A percentile compares a stretch with the other conserved stretches of the same genome.
Evolutionary conservation across 2,113 vertebrate species (phyloP).

Genomic region (Pelecanus crispus): DNA sequence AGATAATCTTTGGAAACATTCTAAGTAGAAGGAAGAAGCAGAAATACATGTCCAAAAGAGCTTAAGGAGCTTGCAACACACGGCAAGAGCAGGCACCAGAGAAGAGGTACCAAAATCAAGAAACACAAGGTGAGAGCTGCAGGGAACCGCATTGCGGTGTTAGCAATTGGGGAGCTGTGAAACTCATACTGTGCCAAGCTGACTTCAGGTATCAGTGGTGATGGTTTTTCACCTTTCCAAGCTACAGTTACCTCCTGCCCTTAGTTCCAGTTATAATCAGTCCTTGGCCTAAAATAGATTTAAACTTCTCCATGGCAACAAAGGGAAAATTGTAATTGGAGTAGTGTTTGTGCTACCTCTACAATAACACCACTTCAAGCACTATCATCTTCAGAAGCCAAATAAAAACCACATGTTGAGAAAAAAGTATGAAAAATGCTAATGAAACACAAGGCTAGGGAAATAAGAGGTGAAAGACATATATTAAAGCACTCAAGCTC

Average conservation of each 20-base stretch:
- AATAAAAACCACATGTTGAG: slow-evolving; percentile 37
- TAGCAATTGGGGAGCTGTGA: neutral
- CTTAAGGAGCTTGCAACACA: neutral
- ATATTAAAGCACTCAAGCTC: slow-evolving; percentile 1
- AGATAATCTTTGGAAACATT: neutral
- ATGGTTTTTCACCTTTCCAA: neutral
- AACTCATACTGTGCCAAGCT: neutral
- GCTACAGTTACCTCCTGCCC: neutral
- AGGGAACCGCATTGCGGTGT: neutral
- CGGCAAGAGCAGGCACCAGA: neutral
- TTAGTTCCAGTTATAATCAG: neutral
- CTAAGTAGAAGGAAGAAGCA: neutral
- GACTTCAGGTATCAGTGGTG: neutral
- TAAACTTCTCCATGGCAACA: slow-evolving; percentile 56
- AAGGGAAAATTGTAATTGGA: slow-evolving; percentile 32
- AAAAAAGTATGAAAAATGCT: slow-evolving; percentile 37
- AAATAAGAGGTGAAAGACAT: slow-evolving; percentile 23
- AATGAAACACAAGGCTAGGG: slow-evolving; percentile 4
- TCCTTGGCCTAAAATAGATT: slow-evolving; percentile 22
- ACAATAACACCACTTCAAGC: slow-evolving; percentile 21
- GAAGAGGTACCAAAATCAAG: neutral
- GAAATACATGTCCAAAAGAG: neutral
- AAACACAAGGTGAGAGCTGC: neutral
- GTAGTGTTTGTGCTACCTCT: slow-evolving; percentile 29
- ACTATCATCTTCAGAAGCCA: neutral